Conservation (phyloP, 1,140 invertebrate species). For the Lordiphosa mommai region DNA sequence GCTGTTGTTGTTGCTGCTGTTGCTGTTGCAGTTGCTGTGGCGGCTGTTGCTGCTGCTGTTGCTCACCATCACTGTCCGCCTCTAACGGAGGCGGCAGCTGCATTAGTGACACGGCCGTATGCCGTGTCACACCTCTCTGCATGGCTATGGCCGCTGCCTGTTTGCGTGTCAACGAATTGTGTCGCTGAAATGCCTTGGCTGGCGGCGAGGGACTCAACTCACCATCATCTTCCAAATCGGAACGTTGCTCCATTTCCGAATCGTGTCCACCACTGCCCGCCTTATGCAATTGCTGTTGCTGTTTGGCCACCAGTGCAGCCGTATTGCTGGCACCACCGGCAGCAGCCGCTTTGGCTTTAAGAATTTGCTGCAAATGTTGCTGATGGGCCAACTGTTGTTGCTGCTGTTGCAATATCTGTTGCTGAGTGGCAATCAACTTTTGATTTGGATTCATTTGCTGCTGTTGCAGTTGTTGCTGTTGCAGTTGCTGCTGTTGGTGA, state of each 20-base stretch:
- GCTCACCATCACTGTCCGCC: conserved; percentile 84
- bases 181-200: conserved; percentile 81
- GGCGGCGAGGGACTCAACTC: conserved; percentile 79
- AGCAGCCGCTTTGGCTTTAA: conserved; percentile 71
- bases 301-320: conserved; percentile 67
- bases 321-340: conserved; percentile 64
- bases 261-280: conserved; percentile 40
- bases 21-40: conserved; percentile 52
- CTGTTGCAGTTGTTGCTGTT: conserved; percentile 35
- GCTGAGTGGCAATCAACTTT: conserved; percentile 69
- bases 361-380: conserved; percentile 73
- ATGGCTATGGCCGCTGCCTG: conserved; percentile 81
- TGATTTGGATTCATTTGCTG: conserved; percentile 68
- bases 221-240: conserved; percentile 74
- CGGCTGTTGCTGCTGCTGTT: conserved; percentile 39
- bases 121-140: conserved; percentile 80
- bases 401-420: conserved; percentile 73
- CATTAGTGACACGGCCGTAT: conserved; percentile 85
- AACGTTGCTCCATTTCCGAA: conserved; percentile 67
- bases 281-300: conserved; percentile 66
- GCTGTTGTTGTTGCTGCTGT: conserved; percentile 44
- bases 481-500: conserved; percentile 41
- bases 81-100: conserved; percentile 91
- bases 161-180: conserved; percentile 82
- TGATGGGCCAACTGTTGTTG: conserved; percentile 74